Evolutionary conservation across 2,888 invertebrate species (phyloP).

Genomic region (Hydroisotoma schaefferi): DNA sequence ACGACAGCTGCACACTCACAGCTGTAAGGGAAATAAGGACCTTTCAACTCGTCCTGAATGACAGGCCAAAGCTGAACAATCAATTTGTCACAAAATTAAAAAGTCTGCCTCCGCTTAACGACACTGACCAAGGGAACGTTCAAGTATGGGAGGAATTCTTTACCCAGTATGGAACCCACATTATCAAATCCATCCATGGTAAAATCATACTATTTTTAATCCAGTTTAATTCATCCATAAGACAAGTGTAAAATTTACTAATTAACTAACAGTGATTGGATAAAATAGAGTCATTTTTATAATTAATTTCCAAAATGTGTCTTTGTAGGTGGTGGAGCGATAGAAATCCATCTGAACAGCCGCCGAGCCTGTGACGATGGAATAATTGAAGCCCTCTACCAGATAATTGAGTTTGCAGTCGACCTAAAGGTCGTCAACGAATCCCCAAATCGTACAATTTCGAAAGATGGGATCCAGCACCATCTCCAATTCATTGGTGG

Average conservation of each 20-base stretch:
- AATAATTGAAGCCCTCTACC: neutral
- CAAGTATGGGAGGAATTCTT: constrained; percentile 19
- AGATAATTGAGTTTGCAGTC: constrained; percentile 7
- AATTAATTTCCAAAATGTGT: too few relatives aligned
- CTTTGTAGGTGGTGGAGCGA: constrained; percentile 13
- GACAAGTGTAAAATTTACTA: too few relatives aligned
- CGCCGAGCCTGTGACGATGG: neutral
- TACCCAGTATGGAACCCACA: constrained; percentile 24
- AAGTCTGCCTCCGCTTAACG: constrained; percentile 6
- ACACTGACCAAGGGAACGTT: constrained; percentile 9
- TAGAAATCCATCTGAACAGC: neutral
- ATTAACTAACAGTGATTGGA: too few relatives aligned
- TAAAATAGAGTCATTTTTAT: too few relatives aligned
- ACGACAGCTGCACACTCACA: constrained; percentile 12
- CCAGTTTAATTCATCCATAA: too few relatives aligned
- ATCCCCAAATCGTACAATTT: neutral
- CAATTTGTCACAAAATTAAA: neutral
- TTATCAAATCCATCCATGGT: constrained; percentile 18
- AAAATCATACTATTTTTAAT: too few relatives aligned
- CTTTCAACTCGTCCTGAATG: constrained; percentile 27
- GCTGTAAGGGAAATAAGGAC: constrained; percentile 21
- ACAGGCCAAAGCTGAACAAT: constrained; percentile 8
- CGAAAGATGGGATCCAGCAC: constrained; percentile 3
- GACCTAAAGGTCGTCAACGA: neutral
- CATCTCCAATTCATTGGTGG: constrained; percentile 24